Evolutionary conservation across 2,888 invertebrate species (phyloP).

Genomic region (Seira sanloemensis): DNA sequence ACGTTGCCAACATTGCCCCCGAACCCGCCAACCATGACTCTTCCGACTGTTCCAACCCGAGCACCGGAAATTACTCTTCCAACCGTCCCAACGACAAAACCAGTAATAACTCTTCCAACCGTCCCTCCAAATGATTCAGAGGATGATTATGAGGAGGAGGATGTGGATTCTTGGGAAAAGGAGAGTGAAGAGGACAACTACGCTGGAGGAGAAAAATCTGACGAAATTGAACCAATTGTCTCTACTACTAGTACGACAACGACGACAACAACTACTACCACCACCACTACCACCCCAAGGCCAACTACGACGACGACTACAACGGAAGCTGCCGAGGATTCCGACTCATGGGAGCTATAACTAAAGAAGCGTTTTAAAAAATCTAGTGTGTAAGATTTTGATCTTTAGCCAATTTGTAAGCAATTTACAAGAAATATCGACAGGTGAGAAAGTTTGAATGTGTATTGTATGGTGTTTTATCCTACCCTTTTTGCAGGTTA

Average conservation of each 20-base stretch:
- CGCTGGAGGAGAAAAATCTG: neutral
- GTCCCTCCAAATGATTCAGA: conserved; percentile 2
- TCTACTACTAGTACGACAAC: conserved; percentile 11
- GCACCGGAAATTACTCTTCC: neutral
- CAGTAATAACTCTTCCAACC: neutral
- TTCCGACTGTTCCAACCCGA: conserved; percentile 21
- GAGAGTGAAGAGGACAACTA: conserved; percentile 3
- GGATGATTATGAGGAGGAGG: neutral
- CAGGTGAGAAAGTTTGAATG: too few relatives aligned
- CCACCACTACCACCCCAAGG: conserved; percentile 9
- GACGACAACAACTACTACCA: conserved; percentile 22
- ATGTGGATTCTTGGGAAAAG: neutral
- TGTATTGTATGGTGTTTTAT: too few relatives aligned
- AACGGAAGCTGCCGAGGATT: conserved; percentile 6
- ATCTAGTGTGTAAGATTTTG: too few relatives aligned
- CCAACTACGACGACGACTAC: conserved; percentile 31
- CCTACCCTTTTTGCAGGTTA: too few relatives aligned
- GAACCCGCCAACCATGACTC: neutral
- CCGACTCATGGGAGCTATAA: too few relatives aligned
- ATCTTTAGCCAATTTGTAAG: too few relatives aligned
- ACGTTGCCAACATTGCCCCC: conserved; percentile 12
- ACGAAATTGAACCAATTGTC: conserved; percentile 1
- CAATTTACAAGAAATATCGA: too few relatives aligned
- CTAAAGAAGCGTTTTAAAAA: too few relatives aligned
- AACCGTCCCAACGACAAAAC: neutral